Evolutionary conservation across 1,140 invertebrate genomes (phyloP).

Genomic region (Bradysia coprophila): DNA sequence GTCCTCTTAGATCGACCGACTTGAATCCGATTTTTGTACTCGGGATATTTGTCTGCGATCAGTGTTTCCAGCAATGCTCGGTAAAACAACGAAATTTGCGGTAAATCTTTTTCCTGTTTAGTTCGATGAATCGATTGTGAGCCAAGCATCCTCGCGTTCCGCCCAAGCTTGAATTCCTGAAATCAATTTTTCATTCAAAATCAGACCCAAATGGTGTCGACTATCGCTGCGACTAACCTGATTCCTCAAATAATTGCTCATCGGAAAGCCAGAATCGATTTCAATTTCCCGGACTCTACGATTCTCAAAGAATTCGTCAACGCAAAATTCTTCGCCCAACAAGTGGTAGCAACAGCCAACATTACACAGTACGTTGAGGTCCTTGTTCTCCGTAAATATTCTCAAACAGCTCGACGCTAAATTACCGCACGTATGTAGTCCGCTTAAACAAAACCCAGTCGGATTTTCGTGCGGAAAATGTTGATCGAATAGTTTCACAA

Average conservation of each 20-base stretch:
- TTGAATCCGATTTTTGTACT: slow-evolving; percentile 13
- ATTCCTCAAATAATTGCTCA: slow-evolving; percentile 38
- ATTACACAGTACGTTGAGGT: slow-evolving; percentile 45
- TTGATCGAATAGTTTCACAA: slow-evolving; percentile 25
- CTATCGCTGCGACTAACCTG: too few relatives aligned
- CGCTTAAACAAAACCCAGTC: slow-evolving; percentile 36
- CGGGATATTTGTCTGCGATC: slow-evolving; percentile 23
- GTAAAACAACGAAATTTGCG: slow-evolving; percentile 44
- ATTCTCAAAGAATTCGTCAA: slow-evolving; percentile 15
- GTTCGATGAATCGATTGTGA: slow-evolving; percentile 55
- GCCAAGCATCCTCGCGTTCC: slow-evolving; percentile 67
- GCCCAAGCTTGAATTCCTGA: slow-evolving; percentile 33
- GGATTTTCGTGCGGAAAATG: slow-evolving; percentile 19
- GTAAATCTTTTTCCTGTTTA: slow-evolving; percentile 29
- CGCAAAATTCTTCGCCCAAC: slow-evolving; percentile 38
- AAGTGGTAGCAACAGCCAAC: slow-evolving; percentile 86
- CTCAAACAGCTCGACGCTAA: slow-evolving; percentile 53
- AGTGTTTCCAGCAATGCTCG: slow-evolving; percentile 51
- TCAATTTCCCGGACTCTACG: slow-evolving; percentile 9
- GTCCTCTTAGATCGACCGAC: slow-evolving; percentile 27
- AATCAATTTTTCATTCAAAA: not conserved
- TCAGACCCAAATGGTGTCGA: too few relatives aligned
- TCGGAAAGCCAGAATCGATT: slow-evolving; percentile 34
- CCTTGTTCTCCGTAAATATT: slow-evolving; percentile 40
- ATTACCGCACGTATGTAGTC: slow-evolving; percentile 81